Conservation (phyloP, 2,888 invertebrate species). For the Drosophila antonietae region DNA sequence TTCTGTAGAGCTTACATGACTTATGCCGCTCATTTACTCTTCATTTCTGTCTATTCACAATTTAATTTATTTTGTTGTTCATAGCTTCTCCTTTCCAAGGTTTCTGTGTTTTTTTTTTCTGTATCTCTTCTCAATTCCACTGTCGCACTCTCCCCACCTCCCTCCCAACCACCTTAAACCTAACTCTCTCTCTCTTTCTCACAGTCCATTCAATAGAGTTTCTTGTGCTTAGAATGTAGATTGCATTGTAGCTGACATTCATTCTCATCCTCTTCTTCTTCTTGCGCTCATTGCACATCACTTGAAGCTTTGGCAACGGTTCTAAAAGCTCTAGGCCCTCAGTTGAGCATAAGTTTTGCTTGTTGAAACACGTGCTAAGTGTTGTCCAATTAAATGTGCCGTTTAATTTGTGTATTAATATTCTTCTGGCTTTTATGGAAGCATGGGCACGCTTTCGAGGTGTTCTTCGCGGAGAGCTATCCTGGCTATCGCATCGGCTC, state of each 20-base stretch:
- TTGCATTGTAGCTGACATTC: too few species aligned
- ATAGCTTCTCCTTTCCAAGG: background rate
- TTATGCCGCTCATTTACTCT: too few species aligned
- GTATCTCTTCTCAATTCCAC: background rate
- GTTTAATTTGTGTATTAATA: conserved; percentile 54
- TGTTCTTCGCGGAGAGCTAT: conserved; percentile 66
- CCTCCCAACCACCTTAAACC: too few species aligned
- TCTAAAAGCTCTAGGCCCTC: conserved; percentile 26
- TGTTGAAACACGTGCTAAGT: conserved; percentile 53
- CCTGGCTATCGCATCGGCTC: conserved; percentile 48
- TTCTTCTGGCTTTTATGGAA: conserved; percentile 30
- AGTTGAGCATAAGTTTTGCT: conserved; percentile 1
- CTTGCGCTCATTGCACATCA: background rate
- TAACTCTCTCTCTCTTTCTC: too few species aligned
- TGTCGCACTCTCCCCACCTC: background rate
- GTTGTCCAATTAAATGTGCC: conserved; percentile 49
- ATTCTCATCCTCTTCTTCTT: background rate
- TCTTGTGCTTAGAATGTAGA: too few species aligned
- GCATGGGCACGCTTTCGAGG: conserved; percentile 56
- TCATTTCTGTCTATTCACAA: background rate
- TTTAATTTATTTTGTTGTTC: background rate
- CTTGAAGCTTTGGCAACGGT: conserved; percentile 42
- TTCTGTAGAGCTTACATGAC: background rate
- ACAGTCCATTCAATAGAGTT: too few species aligned
- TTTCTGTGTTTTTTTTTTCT: background rate